These are phyloP conservation scores for Carettochelys insculpta DNA, from an alignment of 2,113 vertebrate species.

Conservation along the genomic window DNA sequence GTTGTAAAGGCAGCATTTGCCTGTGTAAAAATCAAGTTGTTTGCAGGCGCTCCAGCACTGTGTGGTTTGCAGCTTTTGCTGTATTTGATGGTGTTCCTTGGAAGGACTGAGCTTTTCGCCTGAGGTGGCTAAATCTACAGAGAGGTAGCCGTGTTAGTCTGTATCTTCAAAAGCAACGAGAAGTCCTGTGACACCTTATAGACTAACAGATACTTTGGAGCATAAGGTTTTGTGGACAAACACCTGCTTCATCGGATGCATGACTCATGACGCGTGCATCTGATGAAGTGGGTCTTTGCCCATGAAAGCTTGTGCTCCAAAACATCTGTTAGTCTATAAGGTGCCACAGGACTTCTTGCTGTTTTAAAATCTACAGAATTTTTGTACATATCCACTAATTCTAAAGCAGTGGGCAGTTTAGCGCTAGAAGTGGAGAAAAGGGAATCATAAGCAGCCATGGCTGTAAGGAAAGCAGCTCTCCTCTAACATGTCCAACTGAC, in stretches of 20 bases:
- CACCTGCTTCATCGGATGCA: too few species aligned
- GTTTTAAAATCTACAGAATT: conserved; percentile 47
- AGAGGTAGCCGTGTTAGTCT: too few species aligned
- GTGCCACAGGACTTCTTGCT: too few species aligned
- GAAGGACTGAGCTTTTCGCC: conserved; percentile 44
- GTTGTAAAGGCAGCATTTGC: neutral
- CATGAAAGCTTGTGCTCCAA: too few species aligned
- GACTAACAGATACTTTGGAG: too few species aligned
- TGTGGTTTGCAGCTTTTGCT: conserved; percentile 18
- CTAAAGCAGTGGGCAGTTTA: conserved; percentile 54
- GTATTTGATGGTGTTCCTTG: conserved; percentile 38
- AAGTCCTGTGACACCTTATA: too few species aligned
- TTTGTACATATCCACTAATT: conserved; percentile 60
- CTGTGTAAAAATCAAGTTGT: conserved; percentile 24
- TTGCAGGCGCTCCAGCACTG: conserved; percentile 39
- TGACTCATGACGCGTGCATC: too few species aligned
- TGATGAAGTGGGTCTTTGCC: too few species aligned
- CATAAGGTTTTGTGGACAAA: too few species aligned
- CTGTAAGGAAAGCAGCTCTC: conserved; percentile 33
- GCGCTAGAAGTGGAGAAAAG: conserved; percentile 61
- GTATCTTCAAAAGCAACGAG: too few species aligned
- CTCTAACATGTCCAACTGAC: conserved; percentile 18
- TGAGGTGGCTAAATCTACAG: conserved; percentile 47
- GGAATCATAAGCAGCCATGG: conserved; percentile 53
- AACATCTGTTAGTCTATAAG: too few species aligned